These are phyloP conservation scores for Rhea americana DNA, from an alignment of 2,113 vertebrate genomes.

Conservation along the genomic window DNA sequence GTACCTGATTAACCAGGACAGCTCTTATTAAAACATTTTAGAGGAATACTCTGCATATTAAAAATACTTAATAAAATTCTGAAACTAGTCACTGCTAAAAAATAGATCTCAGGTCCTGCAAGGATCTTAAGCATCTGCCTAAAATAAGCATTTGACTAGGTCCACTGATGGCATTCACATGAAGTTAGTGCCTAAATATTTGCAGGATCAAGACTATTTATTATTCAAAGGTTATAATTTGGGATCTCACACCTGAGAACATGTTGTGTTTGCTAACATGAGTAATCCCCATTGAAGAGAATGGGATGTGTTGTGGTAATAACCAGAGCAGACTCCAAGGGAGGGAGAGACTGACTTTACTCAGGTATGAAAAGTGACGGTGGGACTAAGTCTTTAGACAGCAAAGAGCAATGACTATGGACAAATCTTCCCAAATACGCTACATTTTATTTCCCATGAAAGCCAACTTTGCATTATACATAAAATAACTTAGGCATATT, in stretches of 20 bases:
- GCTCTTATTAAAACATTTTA: slow-evolving; percentile 8
- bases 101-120: slow-evolving; percentile 1
- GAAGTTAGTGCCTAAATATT: not conserved
- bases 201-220: slow-evolving; percentile 6
- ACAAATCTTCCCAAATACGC: slow-evolving; percentile 7
- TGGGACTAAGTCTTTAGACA: not conserved
- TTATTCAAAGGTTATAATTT: not conserved
- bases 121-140: not conserved
- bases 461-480: not conserved
- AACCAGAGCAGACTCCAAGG: not conserved
- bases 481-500: slow-evolving; percentile 8
- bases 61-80: slow-evolving; percentile 53
- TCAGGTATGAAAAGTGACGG: not conserved
- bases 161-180: not conserved
- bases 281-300: not conserved
- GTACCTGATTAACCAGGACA: not conserved
- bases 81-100: slow-evolving; percentile 24
- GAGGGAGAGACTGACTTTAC: not conserved
- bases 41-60: slow-evolving; percentile 52
- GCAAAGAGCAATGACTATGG: not conserved
- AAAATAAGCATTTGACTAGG: not conserved
- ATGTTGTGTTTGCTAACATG: not conserved
- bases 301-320: not conserved
- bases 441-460: slow-evolving; percentile 32
- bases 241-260: slow-evolving; percentile 11